Percentiles rank a stretch among this genome's conserved stretches.
Evolutionary conservation across 2,888 invertebrate species (phyloP).

Genomic region (Acanthoscelides obtectus): DNA sequence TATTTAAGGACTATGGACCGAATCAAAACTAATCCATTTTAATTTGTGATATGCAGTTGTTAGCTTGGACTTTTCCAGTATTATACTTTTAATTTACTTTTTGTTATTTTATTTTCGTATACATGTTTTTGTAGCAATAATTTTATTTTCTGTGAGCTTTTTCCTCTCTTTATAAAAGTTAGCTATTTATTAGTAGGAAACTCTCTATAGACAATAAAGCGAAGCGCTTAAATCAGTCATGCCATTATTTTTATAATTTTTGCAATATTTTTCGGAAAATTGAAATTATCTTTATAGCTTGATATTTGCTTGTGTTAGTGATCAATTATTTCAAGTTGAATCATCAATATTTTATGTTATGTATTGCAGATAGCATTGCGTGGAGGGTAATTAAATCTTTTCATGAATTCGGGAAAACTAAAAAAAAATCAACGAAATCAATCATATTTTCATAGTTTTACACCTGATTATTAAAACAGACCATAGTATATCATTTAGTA

Average conservation of each 20-base stretch:
- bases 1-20: neutral
- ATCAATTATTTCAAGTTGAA: neutral
- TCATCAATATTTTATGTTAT: neutral
- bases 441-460: no score
- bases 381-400: no score
- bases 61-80: neutral
- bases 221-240: neutral
- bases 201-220: neutral
- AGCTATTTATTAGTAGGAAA: neutral
- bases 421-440: no score
- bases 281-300: neutral
- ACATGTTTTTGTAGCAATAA: neutral
- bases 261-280: no score
- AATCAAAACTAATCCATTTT: neutral
- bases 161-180: neutral
- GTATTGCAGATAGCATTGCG: no score
- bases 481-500: no score
- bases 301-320: neutral
- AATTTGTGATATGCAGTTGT: neutral
- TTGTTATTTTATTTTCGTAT: neutral
- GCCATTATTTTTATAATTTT: neutral
- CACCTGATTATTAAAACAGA: no score
- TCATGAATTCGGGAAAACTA: no score
- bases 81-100: neutral
- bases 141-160: neutral